phyloP scores from a whole-genome alignment of 2,797 vertebrate species.

The Amblyraja radiata region DNA sequence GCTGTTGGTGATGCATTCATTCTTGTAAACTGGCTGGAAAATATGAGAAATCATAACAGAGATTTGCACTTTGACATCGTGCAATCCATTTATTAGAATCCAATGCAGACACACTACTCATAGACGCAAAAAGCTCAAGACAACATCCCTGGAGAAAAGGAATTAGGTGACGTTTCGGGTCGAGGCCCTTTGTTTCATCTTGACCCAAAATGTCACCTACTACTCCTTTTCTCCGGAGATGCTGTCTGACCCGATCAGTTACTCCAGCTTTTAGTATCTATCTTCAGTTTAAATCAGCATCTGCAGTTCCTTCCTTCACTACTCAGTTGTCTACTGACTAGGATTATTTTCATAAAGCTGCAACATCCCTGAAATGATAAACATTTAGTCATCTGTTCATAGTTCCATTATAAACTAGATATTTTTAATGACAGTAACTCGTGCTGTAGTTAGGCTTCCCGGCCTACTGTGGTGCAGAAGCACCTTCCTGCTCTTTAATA shows the following conservation, averaged over 20 bases:
- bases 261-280: too few species aligned
- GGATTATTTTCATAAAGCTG: background rate
- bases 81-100: background rate
- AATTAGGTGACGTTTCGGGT: too few species aligned
- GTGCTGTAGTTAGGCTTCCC: background rate
- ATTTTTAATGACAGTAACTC: background rate
- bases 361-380: background rate
- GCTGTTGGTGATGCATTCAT: background rate
- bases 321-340: background rate
- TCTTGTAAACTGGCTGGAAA: background rate
- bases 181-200: too few species aligned
- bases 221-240: too few species aligned
- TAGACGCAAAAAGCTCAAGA: too few species aligned
- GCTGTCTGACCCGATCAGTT: too few species aligned
- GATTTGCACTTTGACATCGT: background rate
- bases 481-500: background rate
- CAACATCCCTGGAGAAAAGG: too few species aligned
- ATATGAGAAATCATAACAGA: background rate
- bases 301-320: too few species aligned
- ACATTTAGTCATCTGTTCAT: background rate
- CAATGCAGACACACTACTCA: too few species aligned
- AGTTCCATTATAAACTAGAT: background rate
- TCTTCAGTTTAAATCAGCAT: too few species aligned
- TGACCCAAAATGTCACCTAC: too few species aligned
- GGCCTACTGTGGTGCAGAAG: background rate